A percentile compares a stretch with the other conserved stretches of the same genome.
These are phyloP conservation scores for Caenorhabditis imperialis DNA, from an alignment of 2,888 invertebrate species.

Conservation along the genomic window DNA sequence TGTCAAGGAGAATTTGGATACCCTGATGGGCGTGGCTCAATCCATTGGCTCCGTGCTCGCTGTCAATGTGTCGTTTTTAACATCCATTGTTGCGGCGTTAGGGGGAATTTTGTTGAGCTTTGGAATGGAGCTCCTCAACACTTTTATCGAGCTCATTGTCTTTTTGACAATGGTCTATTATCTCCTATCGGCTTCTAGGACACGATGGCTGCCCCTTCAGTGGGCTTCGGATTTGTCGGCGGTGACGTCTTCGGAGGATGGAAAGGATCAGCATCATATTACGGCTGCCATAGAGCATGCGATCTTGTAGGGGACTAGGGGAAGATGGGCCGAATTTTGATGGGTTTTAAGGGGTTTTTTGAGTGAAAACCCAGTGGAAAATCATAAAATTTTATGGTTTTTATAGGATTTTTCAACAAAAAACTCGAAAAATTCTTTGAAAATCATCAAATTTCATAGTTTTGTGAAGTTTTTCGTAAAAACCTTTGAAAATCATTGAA, in stretches of 20 bases:
- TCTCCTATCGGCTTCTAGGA: constrained; percentile 88
- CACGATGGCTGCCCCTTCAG: constrained; percentile 91
- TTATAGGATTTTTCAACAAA: too few species aligned
- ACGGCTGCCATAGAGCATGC: constrained; percentile 80
- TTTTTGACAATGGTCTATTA: constrained; percentile 97
- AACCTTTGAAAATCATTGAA: too few species aligned
- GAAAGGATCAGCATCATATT: constrained; percentile 55
- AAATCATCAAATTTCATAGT: too few species aligned
- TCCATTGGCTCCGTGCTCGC: constrained; percentile 73
- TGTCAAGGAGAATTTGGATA: constrained; percentile 78
- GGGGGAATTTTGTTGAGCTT: constrained; percentile 75
- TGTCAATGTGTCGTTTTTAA: constrained; percentile 72
- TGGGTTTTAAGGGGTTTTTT: neutral
- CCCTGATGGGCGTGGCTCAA: constrained; percentile 74
- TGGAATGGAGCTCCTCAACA: constrained; percentile 77
- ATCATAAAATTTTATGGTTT: constrained; percentile 5
- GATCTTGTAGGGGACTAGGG: too few species aligned
- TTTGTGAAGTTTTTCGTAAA: too few species aligned
- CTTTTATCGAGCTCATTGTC: constrained; percentile 83
- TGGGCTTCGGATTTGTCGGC: constrained; percentile 61
- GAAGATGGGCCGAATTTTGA: too few species aligned
- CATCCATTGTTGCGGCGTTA: constrained; percentile 68
- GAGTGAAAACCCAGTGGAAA: too few species aligned
- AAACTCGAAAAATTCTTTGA: too few species aligned
- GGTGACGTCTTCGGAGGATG: constrained; percentile 20